Evolutionary conservation across 1,140 invertebrate species (phyloP), one percentile per base, ranked within the genome.

Genomic region (Drosophila funebris): DNA sequence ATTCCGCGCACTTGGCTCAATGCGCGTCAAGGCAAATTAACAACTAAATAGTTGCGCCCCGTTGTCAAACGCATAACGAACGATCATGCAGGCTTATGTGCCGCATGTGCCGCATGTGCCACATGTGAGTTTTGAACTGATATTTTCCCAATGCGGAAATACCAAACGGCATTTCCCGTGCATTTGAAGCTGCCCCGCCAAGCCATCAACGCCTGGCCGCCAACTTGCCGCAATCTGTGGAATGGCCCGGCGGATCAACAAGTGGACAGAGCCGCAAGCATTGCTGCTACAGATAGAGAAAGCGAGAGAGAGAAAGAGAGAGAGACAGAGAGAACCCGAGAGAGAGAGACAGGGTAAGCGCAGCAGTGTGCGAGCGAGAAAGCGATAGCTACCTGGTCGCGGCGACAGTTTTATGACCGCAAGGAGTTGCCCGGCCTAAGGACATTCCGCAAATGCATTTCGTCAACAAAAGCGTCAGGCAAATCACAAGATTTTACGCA

Each of bases 391-490:
- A 33, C 29, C 48, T 33, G 48, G 16, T 29, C 7, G 7, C 18
- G 9, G n/a, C 33, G 37, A 11, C 27, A 29, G 29, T 60, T 60
- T 60, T 60, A 66, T 76, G 73, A 56, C 81, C 52, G 61, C 80
- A 84, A 84, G 73, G 81, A 84, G 80, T 84, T 84, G 80, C 58
- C 58, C 64, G 56, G 18, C 20, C 14, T 43, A 16, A 60, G 54
- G 60, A 75, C 75, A 76, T 67, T 80, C 68, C 70, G 74, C 85
- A 85, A 87, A 85, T 85, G 81, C 75, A 61, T 85, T 85, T 87
- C 70, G 78, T 85, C 81, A 85, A 85, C 78, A 85, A 77, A 77
- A 68, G 50, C 68, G 33, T 13, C 31, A 56, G 46, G 60, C 33
- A 33, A 41, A 41, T 52, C 33, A 31, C 46, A 14, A 46, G 18